Evolutionary conservation across 2,888 invertebrate species (phyloP).

Genomic region (Caenorhabditis wallacei): DNA sequence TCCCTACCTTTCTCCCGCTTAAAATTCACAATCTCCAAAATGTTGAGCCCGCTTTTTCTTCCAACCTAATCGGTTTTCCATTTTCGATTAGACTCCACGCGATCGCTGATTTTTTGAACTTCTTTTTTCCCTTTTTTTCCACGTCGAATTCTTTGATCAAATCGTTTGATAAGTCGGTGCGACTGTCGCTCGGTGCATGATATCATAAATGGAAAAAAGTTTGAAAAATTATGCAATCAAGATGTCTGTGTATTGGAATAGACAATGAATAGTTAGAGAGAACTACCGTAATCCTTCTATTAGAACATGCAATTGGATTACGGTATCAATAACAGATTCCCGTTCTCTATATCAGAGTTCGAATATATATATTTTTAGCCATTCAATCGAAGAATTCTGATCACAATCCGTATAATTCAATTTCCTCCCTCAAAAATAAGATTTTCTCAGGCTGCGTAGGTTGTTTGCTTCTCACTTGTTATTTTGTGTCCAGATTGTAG

Average conservation of each 20-base stretch:
- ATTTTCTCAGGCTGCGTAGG: constrained; percentile 3
- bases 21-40: background rate
- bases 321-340: too few species aligned
- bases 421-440: background rate
- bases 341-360: too few species aligned
- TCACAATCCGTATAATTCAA: constrained; percentile 3
- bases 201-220: constrained; percentile 31
- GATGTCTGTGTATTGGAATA: constrained; percentile 14
- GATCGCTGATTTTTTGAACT: constrained; percentile 50
- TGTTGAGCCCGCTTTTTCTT: background rate
- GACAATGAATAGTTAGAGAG: background rate
- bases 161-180: constrained; percentile 31
- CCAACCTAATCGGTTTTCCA: constrained; percentile 12
- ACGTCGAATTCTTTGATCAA: constrained; percentile 36
- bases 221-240: constrained; percentile 8
- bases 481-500: constrained; percentile 16
- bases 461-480: background rate
- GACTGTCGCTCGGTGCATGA: constrained; percentile 20
- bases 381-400: constrained; percentile 4
- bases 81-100: constrained; percentile 11
- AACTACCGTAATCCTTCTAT: too few species aligned
- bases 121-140: constrained; percentile 1
- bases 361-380: background rate
- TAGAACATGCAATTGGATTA: too few species aligned
- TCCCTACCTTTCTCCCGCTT: background rate